Evolutionary conservation across 2,888 invertebrate species (phyloP).

Genomic region (Nomada ferruginata): DNA sequence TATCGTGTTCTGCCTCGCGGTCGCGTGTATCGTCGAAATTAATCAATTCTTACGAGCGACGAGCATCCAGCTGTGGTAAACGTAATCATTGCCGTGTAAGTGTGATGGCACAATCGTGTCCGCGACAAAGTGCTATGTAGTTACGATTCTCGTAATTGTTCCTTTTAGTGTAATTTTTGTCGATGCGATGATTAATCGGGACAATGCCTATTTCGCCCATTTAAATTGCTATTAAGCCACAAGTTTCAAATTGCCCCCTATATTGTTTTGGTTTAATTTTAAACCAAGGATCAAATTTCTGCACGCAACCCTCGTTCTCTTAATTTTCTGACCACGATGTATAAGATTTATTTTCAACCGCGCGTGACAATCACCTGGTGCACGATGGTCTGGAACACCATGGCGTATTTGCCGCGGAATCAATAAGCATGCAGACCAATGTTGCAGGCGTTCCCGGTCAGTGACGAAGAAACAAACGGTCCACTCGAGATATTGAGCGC

Average conservation of each 20-base stretch:
- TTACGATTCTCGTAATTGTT: constrained; percentile 16
- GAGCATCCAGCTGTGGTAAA: constrained; percentile 45
- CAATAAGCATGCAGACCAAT: constrained; percentile 29
- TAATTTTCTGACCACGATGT: neutral
- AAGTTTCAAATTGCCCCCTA: neutral
- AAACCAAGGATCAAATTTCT: neutral
- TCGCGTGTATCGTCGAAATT: constrained; percentile 53
- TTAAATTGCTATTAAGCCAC: neutral
- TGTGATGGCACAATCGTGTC: constrained; percentile 43
- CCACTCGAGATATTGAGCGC: constrained; percentile 43
- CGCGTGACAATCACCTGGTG: neutral
- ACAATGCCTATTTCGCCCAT: neutral
- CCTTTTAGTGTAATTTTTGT: neutral
- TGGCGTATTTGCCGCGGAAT: constrained; percentile 12
- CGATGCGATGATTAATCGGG: neutral
- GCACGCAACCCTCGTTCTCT: too few relatives aligned
- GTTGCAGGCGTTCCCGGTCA: constrained; percentile 16
- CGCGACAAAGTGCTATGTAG: constrained; percentile 11
- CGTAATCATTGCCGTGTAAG: constrained; percentile 51
- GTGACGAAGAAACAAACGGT: constrained; percentile 41
- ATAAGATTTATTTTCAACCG: neutral
- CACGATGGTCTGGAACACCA: constrained; percentile 1
- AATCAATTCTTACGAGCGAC: constrained; percentile 50
- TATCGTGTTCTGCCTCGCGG: constrained; percentile 42
- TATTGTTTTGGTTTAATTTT: neutral